A percentile compares a stretch with the other conserved stretches of the same genome.
Conservation (phyloP, 2,113 vertebrate species). For the Piprites chloris region DNA sequence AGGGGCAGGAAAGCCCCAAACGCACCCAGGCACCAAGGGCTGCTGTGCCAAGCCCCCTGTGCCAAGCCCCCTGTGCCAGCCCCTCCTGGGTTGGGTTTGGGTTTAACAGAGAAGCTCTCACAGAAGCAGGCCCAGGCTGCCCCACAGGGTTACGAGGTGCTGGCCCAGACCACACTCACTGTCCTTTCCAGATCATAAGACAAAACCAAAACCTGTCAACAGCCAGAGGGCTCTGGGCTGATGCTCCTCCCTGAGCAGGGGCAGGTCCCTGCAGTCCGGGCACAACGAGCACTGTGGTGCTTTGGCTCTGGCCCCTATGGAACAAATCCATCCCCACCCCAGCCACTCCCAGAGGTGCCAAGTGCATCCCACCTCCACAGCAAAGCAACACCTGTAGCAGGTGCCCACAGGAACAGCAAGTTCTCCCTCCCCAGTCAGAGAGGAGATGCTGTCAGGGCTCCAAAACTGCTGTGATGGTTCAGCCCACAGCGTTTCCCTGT, state of each 20-base stretch:
- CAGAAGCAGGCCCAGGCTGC: background rate
- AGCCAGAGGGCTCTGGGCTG: background rate
- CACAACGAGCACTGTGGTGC: fast-evolving
- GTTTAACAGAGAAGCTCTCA: background rate
- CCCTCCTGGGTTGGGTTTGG: background rate
- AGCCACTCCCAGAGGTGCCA: background rate
- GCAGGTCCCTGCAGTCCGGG: background rate
- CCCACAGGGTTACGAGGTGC: background rate
- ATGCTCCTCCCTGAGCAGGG: background rate
- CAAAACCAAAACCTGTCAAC: background rate
- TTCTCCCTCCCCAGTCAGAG: background rate
- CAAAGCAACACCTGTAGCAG: background rate
- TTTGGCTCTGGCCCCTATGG: background rate
- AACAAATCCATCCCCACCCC: background rate
- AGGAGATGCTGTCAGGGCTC: background rate
- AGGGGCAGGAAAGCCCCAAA: background rate
- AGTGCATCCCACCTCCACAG: background rate
- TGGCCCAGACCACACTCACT: background rate
- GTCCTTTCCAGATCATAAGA: background rate
- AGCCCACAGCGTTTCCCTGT: background rate
- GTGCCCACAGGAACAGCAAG: background rate
- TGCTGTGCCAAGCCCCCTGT: fast-evolving
- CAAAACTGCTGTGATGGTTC: background rate
- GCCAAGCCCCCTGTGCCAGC: no score
- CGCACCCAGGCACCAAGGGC: background rate